Conservation (phyloP, 1,140 invertebrate species). For the Sinella curviseta region DNA sequence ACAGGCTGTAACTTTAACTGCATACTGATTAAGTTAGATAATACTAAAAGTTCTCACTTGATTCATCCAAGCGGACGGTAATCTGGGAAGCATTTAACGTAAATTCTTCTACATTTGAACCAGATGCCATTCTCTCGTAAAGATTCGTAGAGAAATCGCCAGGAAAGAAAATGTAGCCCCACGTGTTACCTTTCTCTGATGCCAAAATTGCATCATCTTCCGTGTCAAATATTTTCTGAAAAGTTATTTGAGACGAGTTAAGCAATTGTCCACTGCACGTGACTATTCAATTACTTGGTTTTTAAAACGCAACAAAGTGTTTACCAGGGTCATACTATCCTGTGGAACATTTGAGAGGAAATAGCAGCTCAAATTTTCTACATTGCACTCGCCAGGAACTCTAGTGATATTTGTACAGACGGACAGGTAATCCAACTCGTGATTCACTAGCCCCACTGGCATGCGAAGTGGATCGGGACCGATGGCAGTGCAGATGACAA, state of each 20-base stretch:
- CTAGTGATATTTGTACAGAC: neutral
- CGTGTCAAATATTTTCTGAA: slow-evolving; percentile 67
- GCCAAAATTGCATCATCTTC: slow-evolving; percentile 67
- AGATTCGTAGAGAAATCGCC: slow-evolving; percentile 66
- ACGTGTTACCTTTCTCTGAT: slow-evolving; percentile 72
- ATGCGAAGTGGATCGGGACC: neutral
- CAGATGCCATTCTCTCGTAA: slow-evolving; percentile 70
- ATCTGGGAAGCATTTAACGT: slow-evolving; percentile 78
- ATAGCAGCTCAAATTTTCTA: slow-evolving; percentile 17
- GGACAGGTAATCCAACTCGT: neutral
- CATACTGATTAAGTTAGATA: slow-evolving; percentile 56
- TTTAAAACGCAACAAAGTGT: neutral
- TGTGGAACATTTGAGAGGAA: neutral
- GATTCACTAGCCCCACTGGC: neutral
- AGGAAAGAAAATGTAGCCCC: slow-evolving; percentile 82
- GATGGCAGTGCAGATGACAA: neutral
- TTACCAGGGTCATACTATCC: neutral
- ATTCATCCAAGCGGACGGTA: slow-evolving; percentile 83
- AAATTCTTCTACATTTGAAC: slow-evolving; percentile 68
- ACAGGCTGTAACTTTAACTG: neutral
- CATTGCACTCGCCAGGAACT: neutral
- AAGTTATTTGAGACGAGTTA: no score
- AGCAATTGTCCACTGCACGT: no score
- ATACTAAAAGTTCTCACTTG: slow-evolving; percentile 74
- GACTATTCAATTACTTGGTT: no score